phyloP scores from a whole-genome alignment of 2,888 invertebrate genomes.

The Drosophila parthenogenetica region DNA sequence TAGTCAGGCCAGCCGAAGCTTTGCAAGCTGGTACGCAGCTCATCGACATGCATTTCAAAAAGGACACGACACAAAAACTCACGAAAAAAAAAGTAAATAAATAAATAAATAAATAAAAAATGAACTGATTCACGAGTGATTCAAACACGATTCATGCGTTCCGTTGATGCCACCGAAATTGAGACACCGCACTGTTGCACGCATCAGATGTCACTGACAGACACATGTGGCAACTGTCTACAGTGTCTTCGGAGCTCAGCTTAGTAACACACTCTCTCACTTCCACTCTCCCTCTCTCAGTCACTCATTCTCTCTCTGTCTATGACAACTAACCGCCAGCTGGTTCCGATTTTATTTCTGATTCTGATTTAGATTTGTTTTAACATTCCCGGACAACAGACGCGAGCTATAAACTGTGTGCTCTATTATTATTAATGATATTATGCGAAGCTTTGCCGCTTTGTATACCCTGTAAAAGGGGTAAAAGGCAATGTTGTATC shows the following conservation, averaged over 20 bases:
- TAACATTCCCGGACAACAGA: constrained; percentile 46
- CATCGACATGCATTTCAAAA: constrained; percentile 81
- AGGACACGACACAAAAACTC: constrained; percentile 6
- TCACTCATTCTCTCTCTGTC: constrained; percentile 27
- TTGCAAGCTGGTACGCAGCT: constrained; percentile 86
- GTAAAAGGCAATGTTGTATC: too few relatives aligned
- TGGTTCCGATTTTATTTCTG: constrained; percentile 17
- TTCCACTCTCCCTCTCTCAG: not conserved
- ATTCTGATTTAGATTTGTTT: constrained; percentile 51
- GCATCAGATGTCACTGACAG: constrained; percentile 65
- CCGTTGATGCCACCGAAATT: constrained; percentile 7
- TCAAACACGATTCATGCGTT: constrained; percentile 10
- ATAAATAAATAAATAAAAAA: not conserved
- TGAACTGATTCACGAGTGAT: constrained; percentile 3
- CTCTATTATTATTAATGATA: constrained; percentile 68
- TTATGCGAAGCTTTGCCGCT: constrained; percentile 52
- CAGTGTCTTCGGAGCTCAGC: constrained; percentile 24
- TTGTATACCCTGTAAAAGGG: constrained; percentile 18
- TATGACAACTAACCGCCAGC: constrained; percentile 14
- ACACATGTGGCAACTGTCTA: constrained; percentile 26
- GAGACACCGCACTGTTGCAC: constrained; percentile 61
- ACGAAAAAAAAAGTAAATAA: not conserved
- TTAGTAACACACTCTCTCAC: constrained; percentile 25
- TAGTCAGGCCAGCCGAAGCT: constrained; percentile 91
- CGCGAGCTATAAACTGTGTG: constrained; percentile 26